phyloP scores from a whole-genome alignment of 1,140 invertebrate species.

The Drosophila santomea region DNA sequence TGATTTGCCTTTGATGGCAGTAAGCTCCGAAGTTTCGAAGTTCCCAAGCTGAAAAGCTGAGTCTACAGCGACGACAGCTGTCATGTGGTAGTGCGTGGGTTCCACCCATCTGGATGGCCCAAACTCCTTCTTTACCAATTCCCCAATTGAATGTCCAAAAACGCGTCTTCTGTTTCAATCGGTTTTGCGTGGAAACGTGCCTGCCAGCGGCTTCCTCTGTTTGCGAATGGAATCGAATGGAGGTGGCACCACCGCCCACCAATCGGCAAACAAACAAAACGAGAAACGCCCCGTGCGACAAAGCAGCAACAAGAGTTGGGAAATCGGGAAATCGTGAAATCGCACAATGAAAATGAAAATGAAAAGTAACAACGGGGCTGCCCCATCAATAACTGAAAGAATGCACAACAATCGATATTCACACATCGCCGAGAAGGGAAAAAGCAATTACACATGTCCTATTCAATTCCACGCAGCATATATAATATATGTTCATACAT shows the following conservation, averaged over 20 bases:
- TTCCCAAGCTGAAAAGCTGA: conserved; percentile 3
- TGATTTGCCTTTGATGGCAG: conserved; percentile 72
- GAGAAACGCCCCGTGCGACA: conserved; percentile 11
- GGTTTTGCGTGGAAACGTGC: conserved; percentile 53
- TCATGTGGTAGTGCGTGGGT: conserved; percentile 55
- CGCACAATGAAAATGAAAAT: conserved; percentile 1
- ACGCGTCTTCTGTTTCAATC: conserved; percentile 69
- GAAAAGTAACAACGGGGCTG: conserved; percentile 13
- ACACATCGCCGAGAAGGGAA: conserved; percentile 44
- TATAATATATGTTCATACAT: background rate
- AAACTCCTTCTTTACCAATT: conserved; percentile 9
- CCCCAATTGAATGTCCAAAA: conserved; percentile 66
- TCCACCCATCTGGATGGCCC: background rate
- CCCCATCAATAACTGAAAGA: conserved; percentile 23
- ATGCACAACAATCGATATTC: conserved; percentile 41
- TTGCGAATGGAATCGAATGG: conserved; percentile 66
- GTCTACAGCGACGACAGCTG: conserved; percentile 66
- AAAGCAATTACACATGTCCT: conserved; percentile 79
- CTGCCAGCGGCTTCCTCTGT: conserved; percentile 59
- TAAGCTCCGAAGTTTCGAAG: background rate
- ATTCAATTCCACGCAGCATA: conserved; percentile 33
- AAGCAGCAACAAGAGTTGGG: conserved; percentile 9
- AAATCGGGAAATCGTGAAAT: background rate
- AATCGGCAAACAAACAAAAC: conserved; percentile 30
- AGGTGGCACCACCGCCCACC: conserved; percentile 30